Evolutionary conservation across 2,113 vertebrate species (phyloP).

Genomic region (Calcarius ornatus): DNA sequence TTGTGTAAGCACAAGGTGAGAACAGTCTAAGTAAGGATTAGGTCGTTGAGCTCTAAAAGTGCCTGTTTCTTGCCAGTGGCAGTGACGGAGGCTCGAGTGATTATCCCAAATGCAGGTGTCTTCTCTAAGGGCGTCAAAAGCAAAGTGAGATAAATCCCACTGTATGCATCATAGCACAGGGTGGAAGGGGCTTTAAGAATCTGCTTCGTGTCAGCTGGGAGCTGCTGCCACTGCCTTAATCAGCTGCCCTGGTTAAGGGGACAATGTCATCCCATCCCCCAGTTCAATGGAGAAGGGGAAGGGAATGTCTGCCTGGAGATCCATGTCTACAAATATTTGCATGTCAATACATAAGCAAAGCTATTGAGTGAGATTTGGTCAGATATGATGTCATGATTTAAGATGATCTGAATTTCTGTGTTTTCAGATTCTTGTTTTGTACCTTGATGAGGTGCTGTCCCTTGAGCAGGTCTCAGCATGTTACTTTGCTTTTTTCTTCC

Average conservation of each 20-base stretch:
- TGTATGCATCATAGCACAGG: fast-evolving
- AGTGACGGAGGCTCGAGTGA: neutral
- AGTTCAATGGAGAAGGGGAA: neutral
- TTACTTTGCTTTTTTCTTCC: neutral
- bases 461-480: neutral
- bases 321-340: neutral
- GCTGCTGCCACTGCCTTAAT: neutral
- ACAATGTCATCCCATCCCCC: neutral
- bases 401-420: neutral
- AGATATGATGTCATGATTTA: neutral
- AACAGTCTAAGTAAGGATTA: neutral
- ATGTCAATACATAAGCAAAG: neutral
- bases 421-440: neutral
- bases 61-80: neutral
- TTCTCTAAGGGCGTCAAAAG: neutral
- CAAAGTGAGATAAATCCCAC: neutral
- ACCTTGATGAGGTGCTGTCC: neutral
- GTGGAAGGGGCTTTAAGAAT: neutral
- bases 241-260: neutral
- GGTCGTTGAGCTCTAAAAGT: neutral
- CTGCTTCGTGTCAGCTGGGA: fast-evolving
- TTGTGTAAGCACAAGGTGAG: neutral
- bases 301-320: neutral
- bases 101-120: neutral
- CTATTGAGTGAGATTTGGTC: neutral